phyloP scores from a whole-genome alignment of 1,140 invertebrate species.

The Drusus annulatus region DNA sequence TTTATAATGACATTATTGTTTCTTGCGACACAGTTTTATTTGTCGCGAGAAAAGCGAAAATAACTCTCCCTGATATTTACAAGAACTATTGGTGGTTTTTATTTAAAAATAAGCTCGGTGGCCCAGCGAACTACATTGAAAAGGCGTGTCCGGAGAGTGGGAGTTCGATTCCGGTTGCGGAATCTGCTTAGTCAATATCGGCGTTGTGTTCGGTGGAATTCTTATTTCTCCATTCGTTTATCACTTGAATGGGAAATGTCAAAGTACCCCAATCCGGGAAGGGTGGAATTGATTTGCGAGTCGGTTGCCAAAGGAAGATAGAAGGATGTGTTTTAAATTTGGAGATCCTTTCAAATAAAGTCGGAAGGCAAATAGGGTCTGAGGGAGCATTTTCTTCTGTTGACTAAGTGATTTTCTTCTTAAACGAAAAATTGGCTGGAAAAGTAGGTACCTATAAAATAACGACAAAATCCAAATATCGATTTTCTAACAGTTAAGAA shows the following conservation, averaged over 20 bases:
- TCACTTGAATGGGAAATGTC: constrained; percentile 57
- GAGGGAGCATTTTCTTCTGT: neutral
- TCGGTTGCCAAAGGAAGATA: constrained; percentile 2
- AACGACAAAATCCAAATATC: no score
- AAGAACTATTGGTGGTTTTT: constrained; percentile 27
- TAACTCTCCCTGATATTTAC: neutral
- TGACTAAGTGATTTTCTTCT: no score
- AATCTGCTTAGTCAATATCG: constrained; percentile 56
- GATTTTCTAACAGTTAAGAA: no score
- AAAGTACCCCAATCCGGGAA: constrained; percentile 44
- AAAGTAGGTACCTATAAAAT: no score
- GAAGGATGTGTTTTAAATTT: constrained; percentile 31
- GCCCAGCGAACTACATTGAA: constrained; percentile 41
- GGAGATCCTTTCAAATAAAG: constrained; percentile 22
- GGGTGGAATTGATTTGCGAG: constrained; percentile 54
- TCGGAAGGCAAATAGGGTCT: neutral
- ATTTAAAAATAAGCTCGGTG: constrained; percentile 47
- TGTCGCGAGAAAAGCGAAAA: neutral
- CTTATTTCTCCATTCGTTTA: constrained; percentile 56
- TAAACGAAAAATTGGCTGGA: no score
- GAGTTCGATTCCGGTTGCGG: constrained; percentile 48
- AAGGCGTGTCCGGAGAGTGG: constrained; percentile 52
- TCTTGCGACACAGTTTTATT: neutral
- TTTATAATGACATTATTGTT: neutral
- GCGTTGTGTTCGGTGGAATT: constrained; percentile 44